Evolutionary conservation across 2,888 invertebrate genomes (phyloP), one percentile per base, ranked within the genome.

Genomic region (Tineola bisselliella): DNA sequence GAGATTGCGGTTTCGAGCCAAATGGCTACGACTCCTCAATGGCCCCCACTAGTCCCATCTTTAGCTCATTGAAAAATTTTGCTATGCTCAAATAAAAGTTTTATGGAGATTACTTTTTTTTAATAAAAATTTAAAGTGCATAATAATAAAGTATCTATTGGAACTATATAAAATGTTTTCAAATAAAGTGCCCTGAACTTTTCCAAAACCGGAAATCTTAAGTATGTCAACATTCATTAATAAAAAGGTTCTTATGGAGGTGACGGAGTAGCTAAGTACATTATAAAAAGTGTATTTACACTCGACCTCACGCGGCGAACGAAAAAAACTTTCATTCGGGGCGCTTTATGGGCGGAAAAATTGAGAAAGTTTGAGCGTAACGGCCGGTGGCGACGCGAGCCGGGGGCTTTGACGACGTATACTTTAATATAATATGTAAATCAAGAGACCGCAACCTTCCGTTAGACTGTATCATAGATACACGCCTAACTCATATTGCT

Each of bases 361-460:
- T 87, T 86, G 82, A 77, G 84, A 84, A 87, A 87, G 87, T 86
- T 86, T 74, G 76, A 79, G 77, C 81, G 82, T 84, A 84, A 84
- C 84, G 84, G 84, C 81, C 84, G 84, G 81, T 80, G 77, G 81
- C 78, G 77, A 74, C 73, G 77, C 75, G 74, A 74, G 73, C 73
- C 71, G 75, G 44, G 76, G 78, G 75, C 75, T 68, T 56, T 13
- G 33, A 54, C 63, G 75, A 70, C 74, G 81, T 73, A 68, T 77
- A 79, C 70, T 87, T 87, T 87, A 87, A 87, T 87, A 87, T 87
- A 87, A 86, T 84, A 87, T 87, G 87, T 81, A 86, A 86, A 87
- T 87, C 81, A 80, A 81, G 44, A 31, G 44, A 38, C 59, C 31
- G 31, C 31, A 31, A 15, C 33, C 59, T 30, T 58, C 59, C 19